Conservation (phyloP, 2,113 vertebrate genomes). For the Polypterus senegalus region DNA sequence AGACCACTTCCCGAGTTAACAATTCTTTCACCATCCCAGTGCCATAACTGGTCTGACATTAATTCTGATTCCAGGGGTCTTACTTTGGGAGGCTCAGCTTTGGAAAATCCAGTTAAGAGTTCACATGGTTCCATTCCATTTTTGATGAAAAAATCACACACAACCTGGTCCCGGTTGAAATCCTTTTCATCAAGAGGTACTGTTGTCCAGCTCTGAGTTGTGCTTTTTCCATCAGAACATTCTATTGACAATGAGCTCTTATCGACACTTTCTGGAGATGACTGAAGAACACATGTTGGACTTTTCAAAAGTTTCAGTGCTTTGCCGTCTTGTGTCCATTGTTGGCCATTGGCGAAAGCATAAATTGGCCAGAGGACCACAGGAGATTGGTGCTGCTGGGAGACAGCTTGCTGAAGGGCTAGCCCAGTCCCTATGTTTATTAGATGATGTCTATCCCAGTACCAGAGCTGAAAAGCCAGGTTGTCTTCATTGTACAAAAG, state of each 20-base stretch:
- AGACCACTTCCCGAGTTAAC: neutral
- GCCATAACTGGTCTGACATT: neutral
- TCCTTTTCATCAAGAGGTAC: neutral
- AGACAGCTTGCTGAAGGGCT: neutral
- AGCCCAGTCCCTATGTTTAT: neutral
- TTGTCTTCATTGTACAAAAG: neutral
- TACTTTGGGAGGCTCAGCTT: neutral
- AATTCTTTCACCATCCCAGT: neutral
- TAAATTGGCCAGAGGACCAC: neutral
- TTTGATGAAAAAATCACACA: neutral
- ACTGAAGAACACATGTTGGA: neutral
- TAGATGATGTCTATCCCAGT: neutral
- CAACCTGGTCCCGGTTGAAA: neutral
- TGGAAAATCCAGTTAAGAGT: neutral
- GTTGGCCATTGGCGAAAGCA: neutral
- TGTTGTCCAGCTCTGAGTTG: neutral
- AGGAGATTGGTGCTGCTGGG: neutral
- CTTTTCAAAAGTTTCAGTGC: neutral
- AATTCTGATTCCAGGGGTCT: neutral
- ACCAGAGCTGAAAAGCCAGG: neutral
- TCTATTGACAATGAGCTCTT: neutral
- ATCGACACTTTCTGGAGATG: neutral
- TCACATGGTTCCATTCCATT: neutral
- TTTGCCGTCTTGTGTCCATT: neutral
- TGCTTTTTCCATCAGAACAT: neutral